Evolutionary conservation across 2,113 vertebrate genomes (phyloP), one percentile per base, ranked within the genome.

Genomic region (Sylvilagus bachmani): DNA sequence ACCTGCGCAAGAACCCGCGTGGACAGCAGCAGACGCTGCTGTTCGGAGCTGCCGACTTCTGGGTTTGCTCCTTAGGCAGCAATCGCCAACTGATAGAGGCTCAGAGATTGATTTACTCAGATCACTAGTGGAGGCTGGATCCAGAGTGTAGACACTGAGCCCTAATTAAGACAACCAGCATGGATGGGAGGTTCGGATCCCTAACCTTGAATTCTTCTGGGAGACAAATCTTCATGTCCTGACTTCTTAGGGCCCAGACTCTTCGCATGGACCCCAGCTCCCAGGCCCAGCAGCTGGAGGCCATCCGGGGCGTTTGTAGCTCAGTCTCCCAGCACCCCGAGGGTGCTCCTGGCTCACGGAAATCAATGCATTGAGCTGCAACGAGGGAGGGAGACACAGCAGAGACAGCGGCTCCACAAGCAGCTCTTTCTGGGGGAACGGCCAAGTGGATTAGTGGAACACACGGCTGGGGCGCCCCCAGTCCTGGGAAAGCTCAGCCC

Each of bases 151-250:
- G 62, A 31, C 3, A 44, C 44, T 49, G 31, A n/a, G 38, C 6
- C 12, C 74, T 29, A 2, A 5, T 6, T 8, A 31, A 70, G 10
- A 53, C 4, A 25, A 19, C 31, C 31, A 25, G 61, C 29, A 44
- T 73, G 36, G 27, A 3, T 9, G n/a, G n/a, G 5, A 38, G 38
- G 3, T 38, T 38, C 38, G 33, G 13, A 8, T 87, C 10, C 21
- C 25, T 29, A 36, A 77, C 25, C 73, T 55, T 25, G 9, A 49
- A 38, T 8, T 38, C 62, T 58, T 33, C 7, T 7, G 4, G 17
- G 9, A 38, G 11, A 3, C 71, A n/a, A n/a, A 70, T 6, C 33
- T 2, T 51, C 12, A 4, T 0, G 3, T 49, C 29, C 10, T 1
- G 58, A 21, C 10, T 4, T 9, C 19, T 17, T 0, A 0, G 9